Base-by-base conservation (phyloP, 2,888 invertebrate species). In the Exephanes ischioxanthus region DNA sequence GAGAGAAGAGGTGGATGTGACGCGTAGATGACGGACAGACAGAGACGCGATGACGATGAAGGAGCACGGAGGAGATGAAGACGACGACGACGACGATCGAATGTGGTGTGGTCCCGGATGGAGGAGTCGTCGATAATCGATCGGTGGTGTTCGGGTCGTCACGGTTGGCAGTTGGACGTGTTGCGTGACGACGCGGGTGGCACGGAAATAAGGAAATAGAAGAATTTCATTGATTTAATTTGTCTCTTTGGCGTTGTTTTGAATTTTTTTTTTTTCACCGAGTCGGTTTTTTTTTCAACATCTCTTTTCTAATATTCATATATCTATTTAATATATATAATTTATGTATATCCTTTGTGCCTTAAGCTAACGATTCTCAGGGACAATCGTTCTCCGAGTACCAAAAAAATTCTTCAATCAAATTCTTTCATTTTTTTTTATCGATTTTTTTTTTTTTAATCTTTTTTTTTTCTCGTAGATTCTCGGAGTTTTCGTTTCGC, bases 171-270 rank as follows among this genome's bases (percentile, higher is more conserved):
- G 79, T 85, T 77, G 82, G 78, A 80, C 83, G 84, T 83, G 53
- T 63, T 63, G 83, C 82, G 85, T 84, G 70, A 85, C 83, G 63
- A 33, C 88, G 85, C 85, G 86, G 88, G 70, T 89, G 90, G 91
- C 93, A 93, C 93, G 92, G 89, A 93, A 93, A 93, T 93, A 92
- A 92, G 92, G 91, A 94, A 94, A 94, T 94, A 94, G 93, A 94
- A 94, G 93, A 94, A 94, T 93, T 91, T 93, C 90, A 92, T 93
- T 93, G 92, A 92, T 91, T 90, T 90, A 91, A 86, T 84, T 85
- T 70, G n/a, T 76, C 71, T 83, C 83, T 78, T 79, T 87, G 61
- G 76, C 77, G 53, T 78, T 66, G 55, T 84, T 79, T 83, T 79
- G 73, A 84, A 84, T 85, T 83, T 87, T 85, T 82, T 45, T 45